These are phyloP conservation scores for Choloepus didactylus DNA, from an alignment of 2,797 vertebrate genomes.

Conservation along the genomic window DNA sequence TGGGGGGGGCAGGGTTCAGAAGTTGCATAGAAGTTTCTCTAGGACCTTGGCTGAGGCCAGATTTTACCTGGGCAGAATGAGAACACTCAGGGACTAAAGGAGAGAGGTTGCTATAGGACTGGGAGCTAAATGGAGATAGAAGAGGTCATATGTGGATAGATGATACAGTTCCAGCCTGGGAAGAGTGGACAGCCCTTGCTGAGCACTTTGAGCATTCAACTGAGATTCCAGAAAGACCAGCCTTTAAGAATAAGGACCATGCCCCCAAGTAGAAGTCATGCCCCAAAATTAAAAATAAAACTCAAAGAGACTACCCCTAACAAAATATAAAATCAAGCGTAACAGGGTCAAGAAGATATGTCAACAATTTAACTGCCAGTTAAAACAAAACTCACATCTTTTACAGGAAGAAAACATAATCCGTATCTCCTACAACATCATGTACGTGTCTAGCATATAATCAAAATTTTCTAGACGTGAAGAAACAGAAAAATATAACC, in stretches of 20 bases:
- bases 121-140: not conserved
- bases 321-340: not conserved
- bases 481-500: not conserved
- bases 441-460: not conserved
- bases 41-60: not conserved
- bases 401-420: not conserved
- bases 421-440: not conserved
- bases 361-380: not conserved
- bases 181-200: not conserved
- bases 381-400: not conserved
- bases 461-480: not conserved
- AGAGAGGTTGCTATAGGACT: not conserved
- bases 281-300: not conserved
- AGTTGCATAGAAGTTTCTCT: not conserved
- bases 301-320: not conserved
- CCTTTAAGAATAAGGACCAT: not conserved
- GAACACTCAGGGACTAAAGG: not conserved
- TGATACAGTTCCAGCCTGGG: not conserved
- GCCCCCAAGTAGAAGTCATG: not conserved
- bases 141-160: not conserved
- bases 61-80: not conserved
- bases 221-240: not conserved
- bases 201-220: not conserved
- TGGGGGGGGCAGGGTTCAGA: accelerated
- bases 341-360: not conserved